Conservation (phyloP, 2,113 vertebrate species). For the Ranitomeya imitator region DNA sequence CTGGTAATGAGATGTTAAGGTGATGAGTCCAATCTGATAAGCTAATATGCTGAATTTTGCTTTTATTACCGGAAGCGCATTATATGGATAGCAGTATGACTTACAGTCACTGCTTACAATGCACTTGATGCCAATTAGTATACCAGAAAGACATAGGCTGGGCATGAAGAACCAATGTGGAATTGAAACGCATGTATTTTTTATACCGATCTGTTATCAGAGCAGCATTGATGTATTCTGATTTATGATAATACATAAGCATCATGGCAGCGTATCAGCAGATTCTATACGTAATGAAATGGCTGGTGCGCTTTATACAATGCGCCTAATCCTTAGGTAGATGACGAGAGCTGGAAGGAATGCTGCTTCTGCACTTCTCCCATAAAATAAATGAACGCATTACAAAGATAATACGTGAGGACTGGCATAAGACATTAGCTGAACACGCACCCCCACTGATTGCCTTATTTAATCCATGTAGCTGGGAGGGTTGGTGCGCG, state of each 20-base stretch:
- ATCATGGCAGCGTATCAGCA: background rate
- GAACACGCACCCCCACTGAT: background rate
- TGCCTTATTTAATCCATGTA: slow-evolving; percentile 1
- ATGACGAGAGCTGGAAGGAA: background rate
- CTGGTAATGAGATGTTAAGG: slow-evolving; percentile 16
- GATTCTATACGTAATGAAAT: background rate
- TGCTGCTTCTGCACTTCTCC: background rate
- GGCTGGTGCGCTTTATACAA: background rate
- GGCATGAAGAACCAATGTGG: background rate
- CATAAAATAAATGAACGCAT: background rate
- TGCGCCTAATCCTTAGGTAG: background rate
- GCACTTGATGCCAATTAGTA: slow-evolving; percentile 10
- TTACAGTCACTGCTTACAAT: slow-evolving; percentile 6
- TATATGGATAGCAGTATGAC: background rate
- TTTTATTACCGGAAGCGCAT: background rate
- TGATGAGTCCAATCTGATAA: slow-evolving; percentile 27
- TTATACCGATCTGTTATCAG: background rate
- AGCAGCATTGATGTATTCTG: background rate
- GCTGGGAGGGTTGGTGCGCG: background rate
- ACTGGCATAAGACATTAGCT: background rate
- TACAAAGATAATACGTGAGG: background rate
- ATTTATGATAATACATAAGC: background rate
- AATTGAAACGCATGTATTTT: background rate
- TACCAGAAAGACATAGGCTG: background rate
- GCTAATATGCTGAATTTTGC: background rate